Evolutionary conservation across 2,113 vertebrate genomes (phyloP).

Genomic region (Dipodomys merriami): DNA sequence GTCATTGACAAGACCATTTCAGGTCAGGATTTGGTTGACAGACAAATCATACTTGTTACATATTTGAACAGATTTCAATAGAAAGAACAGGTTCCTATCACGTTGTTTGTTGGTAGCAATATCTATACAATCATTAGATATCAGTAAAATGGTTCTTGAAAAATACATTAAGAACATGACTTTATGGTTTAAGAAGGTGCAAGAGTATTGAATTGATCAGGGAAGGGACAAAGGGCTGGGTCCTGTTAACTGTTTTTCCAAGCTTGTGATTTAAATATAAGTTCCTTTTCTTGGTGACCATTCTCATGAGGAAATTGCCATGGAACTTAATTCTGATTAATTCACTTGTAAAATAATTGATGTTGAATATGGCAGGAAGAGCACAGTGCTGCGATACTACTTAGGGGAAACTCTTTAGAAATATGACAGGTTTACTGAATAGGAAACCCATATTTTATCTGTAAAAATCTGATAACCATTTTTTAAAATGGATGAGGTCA

Average conservation of each 20-base stretch:
- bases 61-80: background rate
- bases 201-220: background rate
- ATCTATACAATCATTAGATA: background rate
- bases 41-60: background rate
- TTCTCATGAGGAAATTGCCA: background rate
- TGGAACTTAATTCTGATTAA: background rate
- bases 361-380: background rate
- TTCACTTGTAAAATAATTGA: slow-evolving; percentile 1
- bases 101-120: background rate
- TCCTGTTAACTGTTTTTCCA: background rate
- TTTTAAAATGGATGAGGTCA: background rate
- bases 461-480: background rate
- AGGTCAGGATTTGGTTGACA: background rate
- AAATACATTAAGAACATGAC: background rate
- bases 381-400: background rate
- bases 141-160: background rate
- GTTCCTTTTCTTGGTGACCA: background rate
- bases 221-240: background rate
- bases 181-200: background rate
- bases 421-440: background rate
- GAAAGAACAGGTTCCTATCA: no score
- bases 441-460: background rate
- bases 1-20: background rate
- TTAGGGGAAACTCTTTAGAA: background rate
- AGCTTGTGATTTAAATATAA: background rate